Evolutionary conservation across 2,797 vertebrate genomes (phyloP).

Genomic region (Muscicapa striata): DNA sequence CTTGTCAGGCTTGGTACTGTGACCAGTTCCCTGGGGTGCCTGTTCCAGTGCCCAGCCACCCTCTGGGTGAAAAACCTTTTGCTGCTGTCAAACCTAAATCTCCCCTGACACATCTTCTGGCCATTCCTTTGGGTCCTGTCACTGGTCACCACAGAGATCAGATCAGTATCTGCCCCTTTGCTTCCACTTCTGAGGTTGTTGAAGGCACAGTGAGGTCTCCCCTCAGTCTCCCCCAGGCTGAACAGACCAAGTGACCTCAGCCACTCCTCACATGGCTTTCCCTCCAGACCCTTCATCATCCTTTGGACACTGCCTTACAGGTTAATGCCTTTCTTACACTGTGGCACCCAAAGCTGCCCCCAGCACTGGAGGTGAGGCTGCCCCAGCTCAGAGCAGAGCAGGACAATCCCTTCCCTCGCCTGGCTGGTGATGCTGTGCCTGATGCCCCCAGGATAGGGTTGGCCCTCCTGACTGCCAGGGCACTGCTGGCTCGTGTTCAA

Average conservation of each 20-base stretch:
- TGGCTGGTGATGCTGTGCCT: rapidly evolving
- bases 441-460: background rate
- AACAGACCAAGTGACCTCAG: background rate
- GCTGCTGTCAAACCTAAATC: background rate
- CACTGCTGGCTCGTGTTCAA: rapidly evolving
- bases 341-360: background rate
- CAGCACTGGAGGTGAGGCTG: rapidly evolving
- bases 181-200: background rate
- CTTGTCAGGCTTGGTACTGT: too few species aligned
- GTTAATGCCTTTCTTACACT: too few species aligned
- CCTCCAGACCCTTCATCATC: background rate
- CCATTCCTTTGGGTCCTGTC: background rate
- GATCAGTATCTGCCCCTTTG: background rate
- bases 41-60: background rate
- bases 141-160: background rate
- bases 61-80: background rate
- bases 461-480: background rate
- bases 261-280: rapidly evolving
- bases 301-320: background rate
- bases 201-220: background rate
- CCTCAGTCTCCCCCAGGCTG: background rate
- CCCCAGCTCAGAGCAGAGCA: rapidly evolving
- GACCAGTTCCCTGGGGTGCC: too few species aligned
- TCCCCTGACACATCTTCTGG: background rate
- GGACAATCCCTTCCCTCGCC: background rate